These are phyloP conservation scores for Pristionchus exspectatus DNA, from an alignment of 2,888 invertebrate genomes.

Conservation along the genomic window DNA sequence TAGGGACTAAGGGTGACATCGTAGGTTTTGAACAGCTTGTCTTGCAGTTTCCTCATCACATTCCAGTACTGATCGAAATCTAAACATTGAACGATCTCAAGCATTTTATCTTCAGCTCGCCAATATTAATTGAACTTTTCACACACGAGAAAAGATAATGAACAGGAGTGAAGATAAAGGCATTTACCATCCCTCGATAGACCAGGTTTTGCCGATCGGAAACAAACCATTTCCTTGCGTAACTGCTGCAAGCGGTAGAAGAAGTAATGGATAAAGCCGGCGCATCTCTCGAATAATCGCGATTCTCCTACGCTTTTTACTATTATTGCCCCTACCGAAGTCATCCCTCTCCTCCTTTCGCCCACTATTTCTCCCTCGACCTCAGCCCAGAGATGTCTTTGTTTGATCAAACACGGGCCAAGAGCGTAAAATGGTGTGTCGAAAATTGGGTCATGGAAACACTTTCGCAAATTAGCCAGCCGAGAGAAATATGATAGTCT, in stretches of 20 bases:
- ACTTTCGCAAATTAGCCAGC: neutral
- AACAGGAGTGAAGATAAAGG: too few relatives aligned
- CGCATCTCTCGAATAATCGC: neutral
- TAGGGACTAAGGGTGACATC: neutral
- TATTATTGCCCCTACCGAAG: neutral
- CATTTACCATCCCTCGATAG: too few relatives aligned
- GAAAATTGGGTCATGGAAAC: neutral
- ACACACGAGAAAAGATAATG: too few relatives aligned
- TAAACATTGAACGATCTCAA: neutral
- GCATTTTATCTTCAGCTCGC: too few relatives aligned
- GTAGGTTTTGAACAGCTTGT: neutral
- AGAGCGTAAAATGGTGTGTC: neutral
- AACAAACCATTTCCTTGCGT: neutral
- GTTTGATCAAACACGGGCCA: neutral
- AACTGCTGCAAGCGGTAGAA: neutral
- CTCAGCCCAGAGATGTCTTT: neutral
- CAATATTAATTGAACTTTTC: too few relatives aligned
- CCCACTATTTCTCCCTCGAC: neutral
- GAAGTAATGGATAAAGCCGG: neutral
- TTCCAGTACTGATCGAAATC: neutral
- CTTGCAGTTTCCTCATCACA: neutral
- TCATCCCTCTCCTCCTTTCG: neutral
- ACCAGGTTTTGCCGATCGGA: too few relatives aligned
- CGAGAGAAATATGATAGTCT: neutral
- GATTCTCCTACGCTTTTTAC: neutral